These are phyloP conservation scores for Pelochelys cantorii DNA, from an alignment of 2,797 vertebrate genomes.

Conservation along the genomic window DNA sequence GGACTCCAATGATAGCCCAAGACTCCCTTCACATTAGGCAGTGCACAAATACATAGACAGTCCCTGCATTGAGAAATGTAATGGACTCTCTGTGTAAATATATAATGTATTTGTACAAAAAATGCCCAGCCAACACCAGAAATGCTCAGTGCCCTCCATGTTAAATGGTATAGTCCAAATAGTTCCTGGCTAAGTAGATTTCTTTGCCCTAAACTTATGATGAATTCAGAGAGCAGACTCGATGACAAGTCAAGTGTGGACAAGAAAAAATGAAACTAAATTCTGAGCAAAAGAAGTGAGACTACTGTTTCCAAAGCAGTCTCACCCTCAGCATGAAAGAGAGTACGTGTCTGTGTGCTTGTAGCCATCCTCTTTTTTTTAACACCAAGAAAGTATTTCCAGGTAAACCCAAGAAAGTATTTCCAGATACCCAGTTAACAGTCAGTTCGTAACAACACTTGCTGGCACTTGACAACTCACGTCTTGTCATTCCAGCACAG, in stretches of 20 bases:
- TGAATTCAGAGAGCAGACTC: neutral
- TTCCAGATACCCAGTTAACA: neutral
- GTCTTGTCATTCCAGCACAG: neutral
- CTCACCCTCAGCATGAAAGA: slow-evolving; percentile 19
- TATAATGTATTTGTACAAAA: neutral
- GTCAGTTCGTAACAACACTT: neutral
- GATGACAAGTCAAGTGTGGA: neutral
- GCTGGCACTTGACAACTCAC: fast-evolving
- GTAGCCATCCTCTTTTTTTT: neutral
- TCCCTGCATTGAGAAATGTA: neutral
- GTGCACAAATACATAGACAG: neutral
- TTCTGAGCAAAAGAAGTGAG: neutral
- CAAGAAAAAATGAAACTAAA: slow-evolving; percentile 44
- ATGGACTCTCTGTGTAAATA: neutral
- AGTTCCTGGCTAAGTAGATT: neutral
- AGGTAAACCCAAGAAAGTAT: neutral
- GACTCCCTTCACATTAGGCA: neutral
- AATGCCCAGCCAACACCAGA: neutral
- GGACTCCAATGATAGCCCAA: neutral
- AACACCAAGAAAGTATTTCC: too few species aligned
- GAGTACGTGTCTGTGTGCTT: neutral
- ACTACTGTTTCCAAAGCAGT: slow-evolving; percentile 35
- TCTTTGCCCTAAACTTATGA: slow-evolving; percentile 11
- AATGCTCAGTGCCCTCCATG: neutral
- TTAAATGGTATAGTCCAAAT: neutral